Evolutionary conservation across 35 echinoderm and acorn worm species (phyloP).

Genomic region (Hemicentrotus pulcherrimus): DNA sequence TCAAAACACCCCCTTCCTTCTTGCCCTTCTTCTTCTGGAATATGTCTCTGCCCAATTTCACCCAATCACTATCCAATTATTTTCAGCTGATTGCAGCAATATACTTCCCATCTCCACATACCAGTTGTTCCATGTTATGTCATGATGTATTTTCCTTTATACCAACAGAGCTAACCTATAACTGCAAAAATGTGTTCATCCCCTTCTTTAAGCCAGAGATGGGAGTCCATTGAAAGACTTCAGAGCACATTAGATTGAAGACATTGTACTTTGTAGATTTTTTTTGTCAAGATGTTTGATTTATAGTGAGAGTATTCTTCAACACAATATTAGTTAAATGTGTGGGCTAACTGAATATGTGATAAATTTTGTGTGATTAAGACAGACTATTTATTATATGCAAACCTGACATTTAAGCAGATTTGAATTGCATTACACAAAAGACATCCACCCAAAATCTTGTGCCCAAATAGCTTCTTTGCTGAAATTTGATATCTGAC

Average conservation of each 20-base stretch:
- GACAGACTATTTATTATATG: not conserved
- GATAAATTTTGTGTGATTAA: not conserved
- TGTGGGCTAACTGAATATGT: not conserved
- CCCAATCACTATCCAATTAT: not conserved
- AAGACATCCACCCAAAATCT: not conserved
- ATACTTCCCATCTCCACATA: not conserved
- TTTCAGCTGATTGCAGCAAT: not conserved
- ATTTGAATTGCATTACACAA: not conserved
- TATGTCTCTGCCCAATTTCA: not conserved
- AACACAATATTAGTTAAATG: not conserved
- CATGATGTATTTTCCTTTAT: not conserved
- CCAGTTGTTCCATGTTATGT: not conserved
- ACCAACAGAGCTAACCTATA: not conserved
- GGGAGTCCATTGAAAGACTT: not conserved
- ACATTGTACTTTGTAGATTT: not conserved
- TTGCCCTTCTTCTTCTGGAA: not conserved
- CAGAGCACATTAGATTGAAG: not conserved
- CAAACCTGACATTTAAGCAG: constrained; percentile 3
- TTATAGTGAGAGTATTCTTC: not conserved
- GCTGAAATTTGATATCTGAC: not conserved
- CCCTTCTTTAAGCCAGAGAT: not conserved
- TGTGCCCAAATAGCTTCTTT: not conserved
- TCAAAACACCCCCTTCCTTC: not conserved
- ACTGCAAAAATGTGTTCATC: not conserved
- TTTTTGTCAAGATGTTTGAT: too few relatives aligned